Evolutionary conservation across 2,113 vertebrate genomes (phyloP).

Genomic region (Elgaria multicarinata): DNA sequence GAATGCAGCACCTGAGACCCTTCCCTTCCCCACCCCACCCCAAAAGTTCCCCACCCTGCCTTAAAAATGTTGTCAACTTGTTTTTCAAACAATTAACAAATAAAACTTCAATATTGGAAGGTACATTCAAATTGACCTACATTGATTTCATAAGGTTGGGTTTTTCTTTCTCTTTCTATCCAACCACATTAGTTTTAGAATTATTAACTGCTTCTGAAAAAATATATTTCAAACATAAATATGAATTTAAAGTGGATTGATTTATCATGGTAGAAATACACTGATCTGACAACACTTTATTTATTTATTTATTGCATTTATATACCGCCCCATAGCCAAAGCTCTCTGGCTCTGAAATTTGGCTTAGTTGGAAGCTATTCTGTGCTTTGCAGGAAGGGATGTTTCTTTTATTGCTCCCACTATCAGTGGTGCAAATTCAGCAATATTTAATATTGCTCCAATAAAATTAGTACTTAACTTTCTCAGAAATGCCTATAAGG

Average conservation of each 20-base stretch:
- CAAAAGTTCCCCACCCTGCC: neutral
- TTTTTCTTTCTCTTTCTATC: too few species aligned
- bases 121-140: neutral
- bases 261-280: neutral
- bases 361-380: conserved; percentile 13
- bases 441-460: conserved; percentile 23
- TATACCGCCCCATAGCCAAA: too few species aligned
- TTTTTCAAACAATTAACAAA: neutral
- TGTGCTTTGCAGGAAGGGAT: conserved; percentile 16
- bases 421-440: conserved; percentile 11
- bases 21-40: too few species aligned
- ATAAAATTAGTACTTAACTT: conserved; percentile 40
- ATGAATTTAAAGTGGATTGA: conserved; percentile 5
- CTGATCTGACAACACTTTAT: conserved; percentile 19
- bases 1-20: too few species aligned
- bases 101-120: neutral
- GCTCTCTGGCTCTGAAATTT: too few species aligned
- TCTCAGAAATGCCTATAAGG: conserved; percentile 52
- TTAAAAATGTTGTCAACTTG: conserved; percentile 13
- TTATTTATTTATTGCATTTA: too few species aligned
- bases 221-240: neutral
- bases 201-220: neutral
- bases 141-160: too few species aligned
- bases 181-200: too few species aligned
- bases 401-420: conserved; percentile 26